Evolutionary conservation across 2,888 invertebrate genomes (phyloP).

Genomic region (Margaritifera margaritifera): DNA sequence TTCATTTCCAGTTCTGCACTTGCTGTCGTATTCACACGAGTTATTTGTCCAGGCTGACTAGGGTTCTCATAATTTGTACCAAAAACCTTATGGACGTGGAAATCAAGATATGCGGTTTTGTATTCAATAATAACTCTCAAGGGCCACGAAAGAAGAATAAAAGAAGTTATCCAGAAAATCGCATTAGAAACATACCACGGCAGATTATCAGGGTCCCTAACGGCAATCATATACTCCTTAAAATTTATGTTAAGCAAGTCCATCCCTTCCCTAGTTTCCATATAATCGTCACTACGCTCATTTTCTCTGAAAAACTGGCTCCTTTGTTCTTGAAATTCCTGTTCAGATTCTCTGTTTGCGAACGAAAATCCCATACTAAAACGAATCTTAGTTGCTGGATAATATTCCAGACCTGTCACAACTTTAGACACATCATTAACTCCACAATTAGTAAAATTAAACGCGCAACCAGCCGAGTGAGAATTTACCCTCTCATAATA

Average conservation of each 20-base stretch:
- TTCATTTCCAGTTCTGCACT: constrained; percentile 80
- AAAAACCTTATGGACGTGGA: constrained; percentile 87
- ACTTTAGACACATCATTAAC: constrained; percentile 84
- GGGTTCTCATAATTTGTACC: constrained; percentile 74
- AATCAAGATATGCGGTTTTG: constrained; percentile 87
- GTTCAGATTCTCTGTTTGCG: constrained; percentile 83
- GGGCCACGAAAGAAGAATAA: constrained; percentile 87
- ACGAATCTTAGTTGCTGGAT: constrained; percentile 84
- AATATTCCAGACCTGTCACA: constrained; percentile 79
- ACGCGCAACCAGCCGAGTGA: constrained; percentile 84
- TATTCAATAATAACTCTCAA: constrained; percentile 85
- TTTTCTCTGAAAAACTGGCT: constrained; percentile 85
- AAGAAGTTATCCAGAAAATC: constrained; percentile 84
- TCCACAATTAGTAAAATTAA: constrained; percentile 83
- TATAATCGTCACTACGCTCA: constrained; percentile 86
- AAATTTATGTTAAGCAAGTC: constrained; percentile 80
- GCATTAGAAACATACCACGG: constrained; percentile 78
- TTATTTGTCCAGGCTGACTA: constrained; percentile 69
- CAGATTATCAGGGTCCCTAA: constrained; percentile 73
- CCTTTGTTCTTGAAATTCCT: constrained; percentile 87
- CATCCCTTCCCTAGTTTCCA: constrained; percentile 87
- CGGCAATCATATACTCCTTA: constrained; percentile 74
- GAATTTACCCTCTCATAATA: constrained; percentile 88
- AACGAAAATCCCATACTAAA: constrained; percentile 89
- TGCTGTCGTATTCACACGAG: constrained; percentile 81